Evolutionary conservation across 2,113 vertebrate species (phyloP).

Genomic region (Bujurquina vittata): DNA sequence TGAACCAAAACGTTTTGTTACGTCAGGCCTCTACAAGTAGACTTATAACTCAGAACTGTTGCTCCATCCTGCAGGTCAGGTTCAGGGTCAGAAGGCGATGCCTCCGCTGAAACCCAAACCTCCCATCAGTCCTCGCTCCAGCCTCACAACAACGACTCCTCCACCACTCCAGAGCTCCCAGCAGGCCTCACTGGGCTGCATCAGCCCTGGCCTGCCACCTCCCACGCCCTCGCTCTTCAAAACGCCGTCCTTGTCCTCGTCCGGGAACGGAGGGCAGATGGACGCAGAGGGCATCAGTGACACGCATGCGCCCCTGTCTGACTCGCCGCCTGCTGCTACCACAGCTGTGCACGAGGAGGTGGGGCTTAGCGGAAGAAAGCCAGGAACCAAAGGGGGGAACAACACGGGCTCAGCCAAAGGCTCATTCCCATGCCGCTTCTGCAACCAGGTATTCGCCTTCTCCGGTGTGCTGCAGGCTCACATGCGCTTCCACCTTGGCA

Average conservation of each 20-base stretch:
- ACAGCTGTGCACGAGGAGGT: conserved; percentile 82
- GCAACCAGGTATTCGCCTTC: conserved; percentile 92
- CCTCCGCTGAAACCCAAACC: conserved; percentile 94
- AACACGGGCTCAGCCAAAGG: conserved; percentile 84
- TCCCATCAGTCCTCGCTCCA: conserved; percentile 87
- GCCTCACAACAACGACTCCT: conserved; percentile 88
- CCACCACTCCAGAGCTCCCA: conserved; percentile 91
- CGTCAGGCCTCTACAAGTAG: neutral
- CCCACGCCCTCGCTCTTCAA: conserved; percentile 83
- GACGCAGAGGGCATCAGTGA: conserved; percentile 87
- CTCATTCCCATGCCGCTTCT: conserved; percentile 92
- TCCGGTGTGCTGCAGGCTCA: conserved; percentile 92
- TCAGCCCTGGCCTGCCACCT: conserved; percentile 91
- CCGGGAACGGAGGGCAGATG: conserved; percentile 48
- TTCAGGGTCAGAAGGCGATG: conserved; percentile 82
- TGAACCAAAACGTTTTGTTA: neutral
- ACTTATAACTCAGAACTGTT: fast-evolving
- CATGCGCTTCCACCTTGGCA: conserved; percentile 93
- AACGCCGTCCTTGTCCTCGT: conserved; percentile 74
- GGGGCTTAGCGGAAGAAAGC: conserved; percentile 77
- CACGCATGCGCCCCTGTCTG: conserved; percentile 80
- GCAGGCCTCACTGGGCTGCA: conserved; percentile 92
- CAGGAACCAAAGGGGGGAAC: conserved; percentile 75
- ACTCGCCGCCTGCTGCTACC: conserved; percentile 71
- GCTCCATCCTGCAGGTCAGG: conserved; percentile 35